Base-by-base conservation (phyloP, 1,140 invertebrate genomes). In the Drosophila ficusphila region DNA sequence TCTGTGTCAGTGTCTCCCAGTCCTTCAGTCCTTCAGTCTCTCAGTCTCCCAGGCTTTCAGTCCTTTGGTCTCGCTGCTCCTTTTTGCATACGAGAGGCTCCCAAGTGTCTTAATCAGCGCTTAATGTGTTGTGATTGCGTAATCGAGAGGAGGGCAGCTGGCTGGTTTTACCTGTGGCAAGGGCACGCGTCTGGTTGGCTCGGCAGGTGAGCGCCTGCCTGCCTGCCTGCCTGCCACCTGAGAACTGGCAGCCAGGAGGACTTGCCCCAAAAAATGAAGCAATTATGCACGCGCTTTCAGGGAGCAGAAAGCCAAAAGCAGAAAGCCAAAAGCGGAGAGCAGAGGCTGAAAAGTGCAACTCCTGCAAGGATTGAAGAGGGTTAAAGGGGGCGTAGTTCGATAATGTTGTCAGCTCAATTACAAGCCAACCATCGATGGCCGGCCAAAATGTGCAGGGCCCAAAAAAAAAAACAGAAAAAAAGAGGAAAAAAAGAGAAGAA, bases 121-220 rank as follows among this genome's bases (percentile, higher is more conserved):
- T 72, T 81, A 81, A 81, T 81, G 72, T 76, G 77, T 76, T 76
- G 77, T 81, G 77, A 81, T 81, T 81, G 73, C 67, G 56, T 62
- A 81, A 81, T 76, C 72, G 64, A 53, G 53, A 42, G 46, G 65
- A 25, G 46, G 38, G 31, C 21, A 42, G 46, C 31, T 23, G 46
- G 41, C 41, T 38, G 33, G 5, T 9, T 18, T 19, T 39, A 44
- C 41, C 44, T 38, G 46, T 47, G 44, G 54, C 51, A 56, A 14
- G 46, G 23, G 56, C 56, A 51, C 42, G 54, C 54, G 42, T 16
- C 27, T 48, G 46, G 27, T 16, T 44, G 14, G 14, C 23, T 16
- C 21, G 39, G 5, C 11, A 9, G 6, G 8, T 12, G 3, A 33
- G 12, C 9, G 3, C n/a, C n/a, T n/a, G n/a, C n/a, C n/a, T n/a